Evolutionary conservation across 2,888 invertebrate genomes (phyloP).

Genomic region (Drosophila testacea): DNA sequence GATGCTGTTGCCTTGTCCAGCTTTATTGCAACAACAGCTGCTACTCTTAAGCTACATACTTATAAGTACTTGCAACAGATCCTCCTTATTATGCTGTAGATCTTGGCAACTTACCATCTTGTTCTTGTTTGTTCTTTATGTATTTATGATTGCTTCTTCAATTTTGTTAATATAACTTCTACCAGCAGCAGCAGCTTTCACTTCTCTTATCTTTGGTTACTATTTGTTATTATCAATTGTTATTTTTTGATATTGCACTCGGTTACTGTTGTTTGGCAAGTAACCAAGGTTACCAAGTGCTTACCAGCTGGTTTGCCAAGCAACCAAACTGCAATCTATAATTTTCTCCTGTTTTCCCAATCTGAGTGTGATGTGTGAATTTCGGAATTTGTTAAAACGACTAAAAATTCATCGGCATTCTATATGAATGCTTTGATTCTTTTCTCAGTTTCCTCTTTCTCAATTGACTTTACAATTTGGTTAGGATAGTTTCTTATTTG

Average conservation of each 20-base stretch:
- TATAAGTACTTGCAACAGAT: slow-evolving; percentile 13
- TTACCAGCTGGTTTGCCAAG: slow-evolving; percentile 22
- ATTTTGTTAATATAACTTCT: slow-evolving; percentile 27
- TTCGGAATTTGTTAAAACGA: slow-evolving; percentile 30
- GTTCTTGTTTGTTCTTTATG: background rate
- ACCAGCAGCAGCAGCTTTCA: background rate
- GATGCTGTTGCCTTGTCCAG: slow-evolving; percentile 6
- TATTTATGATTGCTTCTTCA: slow-evolving; percentile 6
- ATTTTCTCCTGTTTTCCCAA: slow-evolving; percentile 15
- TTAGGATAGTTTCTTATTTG: background rate
- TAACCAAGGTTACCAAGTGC: slow-evolving; percentile 14
- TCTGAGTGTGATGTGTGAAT: slow-evolving; percentile 39
- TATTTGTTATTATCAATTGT: background rate
- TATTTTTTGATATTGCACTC: slow-evolving; percentile 6
- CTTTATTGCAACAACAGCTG: slow-evolving; percentile 28
- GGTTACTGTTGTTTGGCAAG: slow-evolving; percentile 17
- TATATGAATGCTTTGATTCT: background rate
- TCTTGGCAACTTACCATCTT: slow-evolving; percentile 47
- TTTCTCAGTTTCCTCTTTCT: background rate
- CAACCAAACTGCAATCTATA: slow-evolving; percentile 35
- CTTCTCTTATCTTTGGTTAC: background rate
- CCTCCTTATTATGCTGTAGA: slow-evolving; percentile 14
- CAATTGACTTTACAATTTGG: background rate
- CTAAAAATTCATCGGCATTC: slow-evolving; percentile 1
- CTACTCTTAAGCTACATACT: slow-evolving; percentile 20